These are phyloP conservation scores for Lasioglossum pauxillum DNA, from an alignment of 2,888 invertebrate genomes.

Conservation along the genomic window DNA sequence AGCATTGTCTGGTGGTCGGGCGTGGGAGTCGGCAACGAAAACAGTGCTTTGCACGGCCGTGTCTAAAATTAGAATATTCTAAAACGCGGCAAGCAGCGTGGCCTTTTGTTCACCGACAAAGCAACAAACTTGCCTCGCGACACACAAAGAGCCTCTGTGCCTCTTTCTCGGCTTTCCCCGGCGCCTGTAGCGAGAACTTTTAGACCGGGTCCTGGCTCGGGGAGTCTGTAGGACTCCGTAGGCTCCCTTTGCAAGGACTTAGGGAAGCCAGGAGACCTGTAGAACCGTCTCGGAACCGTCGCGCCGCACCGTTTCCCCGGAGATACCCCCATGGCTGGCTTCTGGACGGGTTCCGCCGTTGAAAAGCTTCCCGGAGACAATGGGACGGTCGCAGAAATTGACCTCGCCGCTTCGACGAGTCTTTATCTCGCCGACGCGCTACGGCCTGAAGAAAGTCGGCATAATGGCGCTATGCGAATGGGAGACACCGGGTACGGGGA, in stretches of 20 bases:
- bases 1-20: conserved; percentile 10
- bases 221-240: neutral
- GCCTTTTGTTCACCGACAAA: conserved; percentile 25
- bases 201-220: neutral
- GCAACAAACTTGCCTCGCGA: neutral
- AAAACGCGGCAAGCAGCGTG: conserved; percentile 16
- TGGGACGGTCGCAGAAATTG: conserved; percentile 51
- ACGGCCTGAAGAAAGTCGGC: conserved; percentile 24
- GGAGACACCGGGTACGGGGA: neutral
- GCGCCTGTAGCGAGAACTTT: neutral
- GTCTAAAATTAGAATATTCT: conserved; percentile 33
- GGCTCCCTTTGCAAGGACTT: neutral
- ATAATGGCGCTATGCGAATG: conserved; percentile 57
- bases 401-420: conserved; percentile 40
- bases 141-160: neutral
- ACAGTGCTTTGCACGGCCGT: neutral
- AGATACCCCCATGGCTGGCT: no score
- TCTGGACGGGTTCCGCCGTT: neutral
- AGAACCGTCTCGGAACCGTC: neutral
- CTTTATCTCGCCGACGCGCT: conserved; percentile 41
- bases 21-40: conserved; percentile 24
- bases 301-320: neutral
- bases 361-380: conserved; percentile 48
- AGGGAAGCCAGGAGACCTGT: neutral
- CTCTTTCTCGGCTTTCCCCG: neutral